Evolutionary conservation across 2,797 vertebrate genomes (phyloP).

Genomic region (Pogoniulus pusillus): DNA sequence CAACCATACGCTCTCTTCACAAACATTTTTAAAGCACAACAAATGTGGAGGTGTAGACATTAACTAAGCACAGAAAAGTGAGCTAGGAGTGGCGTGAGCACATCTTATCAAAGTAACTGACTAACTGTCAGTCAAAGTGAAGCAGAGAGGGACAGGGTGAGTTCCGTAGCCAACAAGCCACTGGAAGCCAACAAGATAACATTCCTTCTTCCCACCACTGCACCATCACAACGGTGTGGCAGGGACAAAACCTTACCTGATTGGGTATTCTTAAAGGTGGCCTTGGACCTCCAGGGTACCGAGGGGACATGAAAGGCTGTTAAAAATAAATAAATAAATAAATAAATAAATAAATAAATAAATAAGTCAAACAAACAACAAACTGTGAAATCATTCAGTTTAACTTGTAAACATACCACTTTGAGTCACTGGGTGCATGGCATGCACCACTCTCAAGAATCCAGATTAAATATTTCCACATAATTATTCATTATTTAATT

Average conservation of each 20-base stretch:
- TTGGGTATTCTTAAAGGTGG: conserved; percentile 95
- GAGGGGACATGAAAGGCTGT: conserved; percentile 97
- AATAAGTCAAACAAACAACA: background rate
- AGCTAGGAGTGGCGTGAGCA: background rate
- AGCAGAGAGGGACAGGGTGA: background rate
- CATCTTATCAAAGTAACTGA: background rate
- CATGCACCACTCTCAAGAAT: background rate
- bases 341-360: conserved; percentile 22
- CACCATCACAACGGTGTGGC: background rate
- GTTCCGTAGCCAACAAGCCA: background rate
- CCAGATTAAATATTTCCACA: background rate
- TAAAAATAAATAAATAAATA: conserved; percentile 1
- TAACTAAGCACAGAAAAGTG: background rate
- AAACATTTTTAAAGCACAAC: background rate
- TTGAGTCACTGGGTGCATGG: background rate
- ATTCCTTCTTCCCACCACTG: background rate
- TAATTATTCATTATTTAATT: background rate
- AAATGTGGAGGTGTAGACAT: background rate
- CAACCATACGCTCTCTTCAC: background rate
- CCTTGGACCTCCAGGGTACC: conserved; percentile 95
- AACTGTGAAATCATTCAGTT: background rate
- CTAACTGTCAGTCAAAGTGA: background rate
- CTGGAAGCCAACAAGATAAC: background rate
- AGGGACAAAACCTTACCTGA: conserved; percentile 81
- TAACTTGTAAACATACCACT: background rate